Evolutionary conservation across 2,113 vertebrate species (phyloP).

Genomic region (Marcusenius ussheri): DNA sequence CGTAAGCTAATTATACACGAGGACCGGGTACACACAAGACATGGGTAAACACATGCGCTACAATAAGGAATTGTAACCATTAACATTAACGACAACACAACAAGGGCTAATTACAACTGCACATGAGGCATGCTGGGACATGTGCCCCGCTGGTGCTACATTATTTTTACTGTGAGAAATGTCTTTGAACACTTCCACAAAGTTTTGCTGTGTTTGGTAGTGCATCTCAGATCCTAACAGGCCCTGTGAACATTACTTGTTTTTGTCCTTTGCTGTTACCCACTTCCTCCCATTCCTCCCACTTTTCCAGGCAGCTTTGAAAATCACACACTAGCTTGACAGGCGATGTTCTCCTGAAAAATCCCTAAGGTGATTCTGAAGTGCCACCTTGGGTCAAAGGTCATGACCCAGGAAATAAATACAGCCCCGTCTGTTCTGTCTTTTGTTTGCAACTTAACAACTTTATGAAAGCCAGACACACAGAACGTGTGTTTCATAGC

Average conservation of each 20-base stretch:
- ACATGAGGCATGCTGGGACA: too few species aligned
- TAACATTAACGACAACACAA: too few species aligned
- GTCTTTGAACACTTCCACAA: not conserved
- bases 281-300: not conserved
- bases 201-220: not conserved
- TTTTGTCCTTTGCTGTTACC: not conserved
- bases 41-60: too few species aligned
- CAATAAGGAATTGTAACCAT: too few species aligned
- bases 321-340: not conserved
- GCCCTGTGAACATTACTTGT: not conserved
- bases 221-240: not conserved
- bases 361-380: not conserved
- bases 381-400: not conserved
- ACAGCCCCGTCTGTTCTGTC: not conserved
- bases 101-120: too few species aligned
- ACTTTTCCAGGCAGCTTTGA: not conserved
- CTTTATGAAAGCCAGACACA: not conserved
- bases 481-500: not conserved
- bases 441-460: not conserved
- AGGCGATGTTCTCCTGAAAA: not conserved
- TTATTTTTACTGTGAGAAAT: not conserved
- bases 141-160: too few species aligned
- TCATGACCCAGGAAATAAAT: not conserved
- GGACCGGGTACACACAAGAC: too few species aligned
- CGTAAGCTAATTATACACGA: too few species aligned